Evolutionary conservation across 1,140 invertebrate genomes (phyloP), one percentile per base, ranked within the genome.

Genomic region (Tachypleus tridentatus): DNA sequence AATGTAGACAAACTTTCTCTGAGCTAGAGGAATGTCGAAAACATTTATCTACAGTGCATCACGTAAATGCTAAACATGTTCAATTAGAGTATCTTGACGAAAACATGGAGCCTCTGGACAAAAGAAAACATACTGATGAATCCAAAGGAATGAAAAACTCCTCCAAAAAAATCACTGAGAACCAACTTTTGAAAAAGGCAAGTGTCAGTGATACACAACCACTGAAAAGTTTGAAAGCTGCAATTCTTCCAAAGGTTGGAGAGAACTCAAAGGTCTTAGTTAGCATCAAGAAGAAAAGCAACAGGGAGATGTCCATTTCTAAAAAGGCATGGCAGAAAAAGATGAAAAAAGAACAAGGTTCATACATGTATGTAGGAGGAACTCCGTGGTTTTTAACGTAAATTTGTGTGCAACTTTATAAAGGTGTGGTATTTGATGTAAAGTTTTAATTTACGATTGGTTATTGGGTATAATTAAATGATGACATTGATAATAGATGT

Each of bases 291-390:
- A 8, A 11, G 10, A 64, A 61, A 49, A 57, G 49, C 49, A 51
- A 66, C 48, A 67, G 60, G 49, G n/a, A 11, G 48, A 51, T 67
- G 6, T 64, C 65, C 49, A 56, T 61, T 10, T 60, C 60, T 49
- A 61, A 64, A 51, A 67, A 58, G 47, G 65, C 65, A 6, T 69
- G 68, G 68, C 53, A 67, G 63, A 69, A 57, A 58, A 69, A 69
- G 53, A 51, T 69, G 11, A 63, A 59, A 6, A 58, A 65, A 65
- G 68, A 69, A 63, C 11, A 67, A 8, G 65, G 68, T 7, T 64
- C 68, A 4, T 69, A 69, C 58, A 67, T 69, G 62, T 67, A 57
- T 62, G 63, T 67, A n/a, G n/a, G n/a, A n/a, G n/a, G n/a, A n/a
- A 62, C 8, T 51, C 47, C 51, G 29, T 29, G 29, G 29, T 29